Evolutionary conservation across 2,888 invertebrate species (phyloP), one percentile per base, ranked within the genome.

Genomic region (Epirrita christyi): DNA sequence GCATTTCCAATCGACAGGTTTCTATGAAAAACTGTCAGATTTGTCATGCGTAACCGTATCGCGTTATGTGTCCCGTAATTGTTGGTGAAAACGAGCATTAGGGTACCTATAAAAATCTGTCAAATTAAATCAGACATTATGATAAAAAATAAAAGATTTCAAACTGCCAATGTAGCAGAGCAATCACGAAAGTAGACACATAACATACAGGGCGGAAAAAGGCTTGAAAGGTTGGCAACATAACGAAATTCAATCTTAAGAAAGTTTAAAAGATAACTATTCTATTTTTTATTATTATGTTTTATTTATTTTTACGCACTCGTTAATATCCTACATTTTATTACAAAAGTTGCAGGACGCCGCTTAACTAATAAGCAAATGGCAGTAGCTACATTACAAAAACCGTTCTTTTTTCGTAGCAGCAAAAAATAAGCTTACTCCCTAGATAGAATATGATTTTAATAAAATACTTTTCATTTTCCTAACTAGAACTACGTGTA

Each of bases 381-480:
- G 55, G 55, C 59, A 55, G 59, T 51, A 21, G 21, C 21, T 21
- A 55, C 38, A 47, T 44, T 59, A 47, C 51, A 47, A 51, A n/a
- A 59, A 55, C 46, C 21, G 7, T 43, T 37, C 8, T 13, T 32
- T 28, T 50, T 54, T 55, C 51, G 44, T 47, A 56, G 56, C 61
- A 43, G 54, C 53, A 43, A 54, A 55, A n/a, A 32, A 34, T 42
- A 53, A 53, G 60, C 56, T 53, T 61, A 61, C 42, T 34, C 8
- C 15, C 53, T 46, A 59, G 10, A 44, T 46, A 51, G 45, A 58
- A 48, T 57, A 57, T 48, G 51, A 57, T 61, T 61, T 59, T 65
- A 55, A 55, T 63, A 63, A 65, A 65, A 63, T 65, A 63, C 62
- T 61, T 62, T 62, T 63, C 55, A 50, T 59, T 61, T 61, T 57